Percentiles rank a stretch among this genome's conserved stretches.
phyloP scores from a whole-genome alignment of 2,797 vertebrate species.

The Gymnoscopelus microlampas region DNA sequence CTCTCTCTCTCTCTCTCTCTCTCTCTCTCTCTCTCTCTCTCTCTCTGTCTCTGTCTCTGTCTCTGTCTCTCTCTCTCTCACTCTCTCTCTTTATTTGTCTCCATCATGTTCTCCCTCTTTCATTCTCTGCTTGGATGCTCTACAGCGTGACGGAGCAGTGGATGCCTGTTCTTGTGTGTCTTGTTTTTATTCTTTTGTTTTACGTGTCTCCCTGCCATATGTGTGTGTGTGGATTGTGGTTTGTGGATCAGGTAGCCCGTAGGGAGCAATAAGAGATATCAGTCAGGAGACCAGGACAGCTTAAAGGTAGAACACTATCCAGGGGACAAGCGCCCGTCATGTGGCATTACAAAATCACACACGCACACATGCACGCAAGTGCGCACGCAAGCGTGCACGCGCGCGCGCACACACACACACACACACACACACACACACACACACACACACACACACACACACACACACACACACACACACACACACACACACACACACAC shows the following conservation, averaged over 20 bases:
- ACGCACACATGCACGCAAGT: too few relatives aligned
- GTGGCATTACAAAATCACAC: not conserved
- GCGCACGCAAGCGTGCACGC: too few relatives aligned
- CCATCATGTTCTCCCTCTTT: constrained; percentile 1
- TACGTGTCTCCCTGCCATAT: not conserved
- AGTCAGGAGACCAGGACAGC: constrained; percentile 37
- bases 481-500: too few relatives aligned
- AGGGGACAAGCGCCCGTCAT: constrained; percentile 62
- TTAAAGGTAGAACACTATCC: constrained; percentile 29
- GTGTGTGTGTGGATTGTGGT: not conserved
- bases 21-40: constrained; percentile 1
- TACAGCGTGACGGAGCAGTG: not conserved
- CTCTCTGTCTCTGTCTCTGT: not conserved
- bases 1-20: constrained; percentile 9
- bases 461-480: too few relatives aligned
- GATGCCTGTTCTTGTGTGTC: constrained; percentile 9
- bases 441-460: too few relatives aligned
- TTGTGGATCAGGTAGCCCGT: not conserved
- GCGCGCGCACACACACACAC: too few relatives aligned
- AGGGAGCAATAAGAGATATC: not conserved
- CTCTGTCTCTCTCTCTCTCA: constrained; percentile 8
- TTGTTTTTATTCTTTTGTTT: constrained; percentile 6
- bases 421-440: too few relatives aligned
- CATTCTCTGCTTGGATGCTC: not conserved
- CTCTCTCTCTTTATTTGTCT: constrained; percentile 1